Conservation (phyloP, 2,888 invertebrate species). For the Sisyra terminalis region DNA sequence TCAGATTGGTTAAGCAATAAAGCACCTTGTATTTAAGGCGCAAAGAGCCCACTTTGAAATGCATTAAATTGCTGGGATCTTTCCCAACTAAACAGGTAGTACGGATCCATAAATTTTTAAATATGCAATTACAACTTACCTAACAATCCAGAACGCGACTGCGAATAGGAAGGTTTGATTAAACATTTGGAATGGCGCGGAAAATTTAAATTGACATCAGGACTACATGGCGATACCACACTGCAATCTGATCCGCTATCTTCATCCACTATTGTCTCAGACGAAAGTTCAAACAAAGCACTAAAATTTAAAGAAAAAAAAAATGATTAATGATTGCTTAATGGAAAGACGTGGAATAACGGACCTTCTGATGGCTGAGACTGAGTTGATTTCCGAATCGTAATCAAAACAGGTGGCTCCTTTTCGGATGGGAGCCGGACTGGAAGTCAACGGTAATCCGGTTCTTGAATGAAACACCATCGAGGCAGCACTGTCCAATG, state of each 20-base stretch:
- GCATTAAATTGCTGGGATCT: too few relatives aligned
- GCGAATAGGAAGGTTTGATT: conserved; percentile 21
- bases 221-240: conserved; percentile 28
- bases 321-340: background rate
- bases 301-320: conserved; percentile 23
- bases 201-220: conserved; percentile 20
- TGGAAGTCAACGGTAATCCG: conserved; percentile 69
- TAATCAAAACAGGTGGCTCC: conserved; percentile 70
- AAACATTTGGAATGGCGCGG: conserved; percentile 19
- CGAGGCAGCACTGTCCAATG: conserved; percentile 60
- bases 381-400: conserved; percentile 62
- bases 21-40: too few relatives aligned
- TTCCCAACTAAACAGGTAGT: too few relatives aligned
- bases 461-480: conserved; percentile 72
- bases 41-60: too few relatives aligned
- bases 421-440: conserved; percentile 66
- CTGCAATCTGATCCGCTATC: conserved; percentile 32
- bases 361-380: conserved; percentile 68
- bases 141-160: conserved; percentile 25
- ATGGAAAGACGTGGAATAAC: conserved; percentile 10
- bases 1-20: too few relatives aligned
- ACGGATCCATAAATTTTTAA: too few relatives aligned
- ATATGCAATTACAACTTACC: conserved; percentile 21
- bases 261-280: conserved; percentile 26
- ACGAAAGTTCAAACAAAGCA: conserved; percentile 43